Conservation (phyloP, 2,113 vertebrate genomes). For the Plectropomus leopardus region DNA sequence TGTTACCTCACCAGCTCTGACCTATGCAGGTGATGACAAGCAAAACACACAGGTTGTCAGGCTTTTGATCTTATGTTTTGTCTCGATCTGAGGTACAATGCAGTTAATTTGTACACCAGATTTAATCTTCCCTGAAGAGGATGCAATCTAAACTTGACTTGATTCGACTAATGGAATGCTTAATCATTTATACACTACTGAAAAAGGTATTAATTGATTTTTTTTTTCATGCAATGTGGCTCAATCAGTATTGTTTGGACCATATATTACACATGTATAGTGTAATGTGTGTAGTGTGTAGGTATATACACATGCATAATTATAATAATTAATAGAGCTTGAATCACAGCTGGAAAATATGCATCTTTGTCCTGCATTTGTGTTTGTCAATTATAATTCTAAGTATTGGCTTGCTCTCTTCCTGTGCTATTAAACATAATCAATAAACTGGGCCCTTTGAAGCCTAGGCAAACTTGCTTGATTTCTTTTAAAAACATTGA, state of each 20-base stretch:
- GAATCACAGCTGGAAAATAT: background rate
- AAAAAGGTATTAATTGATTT: background rate
- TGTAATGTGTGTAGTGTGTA: too few relatives aligned
- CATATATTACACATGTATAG: background rate
- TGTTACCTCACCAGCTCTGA: conserved; percentile 39
- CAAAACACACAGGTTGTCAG: background rate
- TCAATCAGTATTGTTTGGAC: background rate
- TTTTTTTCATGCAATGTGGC: background rate
- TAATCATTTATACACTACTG: conserved; percentile 1
- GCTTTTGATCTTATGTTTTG: conserved; percentile 43
- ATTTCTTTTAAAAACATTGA: too few relatives aligned
- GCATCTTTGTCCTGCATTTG: background rate
- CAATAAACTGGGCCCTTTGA: too few relatives aligned
- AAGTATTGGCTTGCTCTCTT: conserved; percentile 2
- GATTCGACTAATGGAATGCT: background rate
- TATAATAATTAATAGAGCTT: background rate
- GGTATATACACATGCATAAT: background rate
- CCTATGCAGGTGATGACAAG: conserved; percentile 52
- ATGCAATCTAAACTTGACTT: background rate
- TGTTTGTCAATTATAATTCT: conserved; percentile 5
- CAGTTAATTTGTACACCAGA: conserved; percentile 5
- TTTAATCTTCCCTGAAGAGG: conserved; percentile 25
- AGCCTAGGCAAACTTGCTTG: too few relatives aligned
- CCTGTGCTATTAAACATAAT: background rate
- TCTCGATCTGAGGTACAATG: background rate